phyloP scores from a whole-genome alignment of 2,113 vertebrate species.

The Tapirus terrestris region DNA sequence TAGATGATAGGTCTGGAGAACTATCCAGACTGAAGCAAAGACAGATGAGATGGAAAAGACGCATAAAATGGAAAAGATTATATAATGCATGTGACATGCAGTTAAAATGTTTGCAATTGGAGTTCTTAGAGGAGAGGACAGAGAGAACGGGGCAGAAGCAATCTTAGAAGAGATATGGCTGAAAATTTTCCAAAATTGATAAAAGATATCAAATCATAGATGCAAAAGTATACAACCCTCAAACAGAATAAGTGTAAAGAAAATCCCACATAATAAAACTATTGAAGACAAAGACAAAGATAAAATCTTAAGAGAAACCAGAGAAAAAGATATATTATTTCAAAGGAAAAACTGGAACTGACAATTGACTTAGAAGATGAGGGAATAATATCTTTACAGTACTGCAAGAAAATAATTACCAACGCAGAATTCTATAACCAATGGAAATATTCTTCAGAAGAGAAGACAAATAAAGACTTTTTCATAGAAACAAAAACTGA shows the following conservation, averaged over 20 bases:
- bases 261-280: background rate
- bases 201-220: background rate
- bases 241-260: background rate
- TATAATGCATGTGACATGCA: background rate
- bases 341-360: background rate
- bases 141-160: background rate
- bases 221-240: background rate
- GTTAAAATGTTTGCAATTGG: background rate
- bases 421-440: background rate
- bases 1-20: background rate
- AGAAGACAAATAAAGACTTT: background rate
- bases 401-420: background rate
- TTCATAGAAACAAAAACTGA: background rate
- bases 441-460: background rate
- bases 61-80: background rate
- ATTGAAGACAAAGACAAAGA: background rate
- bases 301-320: background rate
- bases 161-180: background rate
- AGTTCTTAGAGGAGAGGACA: background rate
- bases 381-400: conserved; percentile 4
- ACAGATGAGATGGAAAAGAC: background rate
- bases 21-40: background rate
- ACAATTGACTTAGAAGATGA: background rate
- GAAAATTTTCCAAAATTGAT: background rate
- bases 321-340: background rate